Base-by-base conservation (phyloP, 2,797 vertebrate species). In the Galaxias olidus region DNA sequence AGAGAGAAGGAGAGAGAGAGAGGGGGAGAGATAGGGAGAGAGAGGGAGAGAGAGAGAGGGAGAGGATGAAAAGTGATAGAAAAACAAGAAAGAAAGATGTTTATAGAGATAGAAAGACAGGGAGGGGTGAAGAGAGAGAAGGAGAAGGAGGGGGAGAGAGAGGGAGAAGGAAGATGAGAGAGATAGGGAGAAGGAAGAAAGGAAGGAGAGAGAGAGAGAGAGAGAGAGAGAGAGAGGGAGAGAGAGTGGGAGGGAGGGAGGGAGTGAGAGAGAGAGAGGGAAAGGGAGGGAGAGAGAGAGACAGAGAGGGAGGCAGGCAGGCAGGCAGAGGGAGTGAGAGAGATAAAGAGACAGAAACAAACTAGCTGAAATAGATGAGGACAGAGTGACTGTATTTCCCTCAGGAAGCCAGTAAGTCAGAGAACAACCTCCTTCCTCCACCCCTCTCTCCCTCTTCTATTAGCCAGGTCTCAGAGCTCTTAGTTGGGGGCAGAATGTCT, bases 391-490 rank as follows among this genome's bases (percentile, higher is more conserved):
- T 45, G 58, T 76, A 76, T 86, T 72, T 77, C 73, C 73, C 53
- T n/a, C 56, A 40, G 65, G 74, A 77, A 57, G 70, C 61, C 73
- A 44, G n/a, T n/a, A 30, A 30, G 30, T 30, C 3, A 6, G 30
- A 30, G 30, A 30, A 30, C 30, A 30, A 30, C 30, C 30, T 30
- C 30, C 30, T 3, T 6, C 30, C 30, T 30, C 30, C 30, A 30
- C 30, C 30, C 30, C 30, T 30, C 30, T 6, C 6, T 6, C 30
- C 30, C 30, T 30, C 71, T 42, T 62, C 53, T 79, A 78, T 87
- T 86, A 87, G 67, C 44, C 18, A 49, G 71, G 79, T 78, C 80
- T 83, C 75, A 77, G 67, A 53, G 60, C 74, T 75, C 61, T 70
- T 73, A 68, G 46, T 54, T n/a, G 45, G 46, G 4, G 6, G 9